Conservation (phyloP, 2,797 vertebrate species). For the Siniperca obscura region DNA sequence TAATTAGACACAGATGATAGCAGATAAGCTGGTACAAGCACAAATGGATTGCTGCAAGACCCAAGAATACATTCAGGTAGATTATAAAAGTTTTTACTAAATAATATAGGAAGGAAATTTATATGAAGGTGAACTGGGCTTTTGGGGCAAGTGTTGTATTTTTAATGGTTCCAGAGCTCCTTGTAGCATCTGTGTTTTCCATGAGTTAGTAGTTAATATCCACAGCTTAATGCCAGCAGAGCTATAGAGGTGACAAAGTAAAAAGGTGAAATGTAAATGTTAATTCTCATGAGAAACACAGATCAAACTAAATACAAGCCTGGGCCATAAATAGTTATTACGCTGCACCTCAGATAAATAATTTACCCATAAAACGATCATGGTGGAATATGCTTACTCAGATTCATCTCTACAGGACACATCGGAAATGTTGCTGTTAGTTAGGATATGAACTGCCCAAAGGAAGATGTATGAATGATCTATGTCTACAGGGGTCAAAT, state of each 20-base stretch:
- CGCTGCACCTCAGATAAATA: slow-evolving; percentile 19
- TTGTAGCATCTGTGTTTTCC: slow-evolving; percentile 51
- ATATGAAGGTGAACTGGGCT: slow-evolving; percentile 41
- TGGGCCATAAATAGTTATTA: slow-evolving; percentile 34
- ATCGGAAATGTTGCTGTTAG: background rate
- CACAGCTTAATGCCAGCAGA: slow-evolving; percentile 49
- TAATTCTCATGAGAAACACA: slow-evolving; percentile 31
- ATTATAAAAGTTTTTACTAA: slow-evolving; percentile 22
- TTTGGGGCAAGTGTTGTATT: slow-evolving; percentile 36
- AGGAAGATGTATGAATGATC: background rate
- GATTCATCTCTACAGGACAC: slow-evolving; percentile 17
- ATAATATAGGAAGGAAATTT: slow-evolving; percentile 21
- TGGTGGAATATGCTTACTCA: slow-evolving; percentile 23
- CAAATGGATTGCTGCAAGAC: background rate
- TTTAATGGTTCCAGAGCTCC: slow-evolving; percentile 45
- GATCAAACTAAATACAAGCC: slow-evolving; percentile 38
- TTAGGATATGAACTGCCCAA: background rate
- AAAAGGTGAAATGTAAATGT: slow-evolving; percentile 38
- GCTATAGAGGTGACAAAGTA: slow-evolving; percentile 33
- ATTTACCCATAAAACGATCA: slow-evolving; percentile 27
- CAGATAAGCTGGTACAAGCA: slow-evolving; percentile 1
- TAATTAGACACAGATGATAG: slow-evolving; percentile 26
- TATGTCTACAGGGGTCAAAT: background rate
- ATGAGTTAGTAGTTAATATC: slow-evolving; percentile 44
- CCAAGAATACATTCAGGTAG: slow-evolving; percentile 10